phyloP scores from a whole-genome alignment of 1,140 invertebrate species.

The Aphelinus atriplicis region DNA sequence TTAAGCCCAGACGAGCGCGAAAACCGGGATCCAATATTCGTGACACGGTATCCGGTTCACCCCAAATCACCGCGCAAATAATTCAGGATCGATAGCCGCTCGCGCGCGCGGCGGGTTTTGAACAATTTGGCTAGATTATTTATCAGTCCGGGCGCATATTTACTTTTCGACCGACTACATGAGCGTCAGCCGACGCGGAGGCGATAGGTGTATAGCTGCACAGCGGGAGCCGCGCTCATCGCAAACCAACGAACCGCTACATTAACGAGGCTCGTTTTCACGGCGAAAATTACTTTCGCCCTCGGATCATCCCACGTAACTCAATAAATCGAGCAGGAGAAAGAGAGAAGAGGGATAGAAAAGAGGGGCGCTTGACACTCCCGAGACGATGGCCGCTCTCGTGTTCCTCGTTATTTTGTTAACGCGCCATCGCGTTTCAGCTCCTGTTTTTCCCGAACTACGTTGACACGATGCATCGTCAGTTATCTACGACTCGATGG shows the following conservation, averaged over 20 bases:
- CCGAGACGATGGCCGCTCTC: slow-evolving; percentile 7
- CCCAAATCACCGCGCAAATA: slow-evolving; percentile 27
- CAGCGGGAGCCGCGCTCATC: background rate
- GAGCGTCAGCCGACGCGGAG: background rate
- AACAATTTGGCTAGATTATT: slow-evolving; percentile 25
- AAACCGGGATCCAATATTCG: slow-evolving; percentile 26
- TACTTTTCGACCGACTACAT: slow-evolving; percentile 17
- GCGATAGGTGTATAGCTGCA: too few species aligned
- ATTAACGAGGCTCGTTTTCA: slow-evolving; percentile 30
- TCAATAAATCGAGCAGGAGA: slow-evolving; percentile 17
- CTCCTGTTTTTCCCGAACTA: background rate
- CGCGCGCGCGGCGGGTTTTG: background rate
- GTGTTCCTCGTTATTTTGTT: slow-evolving; percentile 42
- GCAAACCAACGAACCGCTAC: slow-evolving; percentile 5
- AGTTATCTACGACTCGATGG: too few species aligned
- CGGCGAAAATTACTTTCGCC: slow-evolving; percentile 31
- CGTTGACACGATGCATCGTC: too few species aligned
- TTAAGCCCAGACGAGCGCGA: background rate
- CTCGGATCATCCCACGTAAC: slow-evolving; percentile 6
- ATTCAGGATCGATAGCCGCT: slow-evolving; percentile 28
- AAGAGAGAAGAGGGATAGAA: slow-evolving; percentile 4
- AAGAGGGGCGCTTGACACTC: too few species aligned
- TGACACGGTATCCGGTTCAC: slow-evolving; percentile 11
- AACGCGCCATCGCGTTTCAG: slow-evolving; percentile 28
- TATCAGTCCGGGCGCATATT: slow-evolving; percentile 30